Percentiles rank a stretch among this genome's conserved stretches.
These are phyloP conservation scores for Botrylloides violaceus DNA, from an alignment of 23 tunicate species.

Conservation along the genomic window DNA sequence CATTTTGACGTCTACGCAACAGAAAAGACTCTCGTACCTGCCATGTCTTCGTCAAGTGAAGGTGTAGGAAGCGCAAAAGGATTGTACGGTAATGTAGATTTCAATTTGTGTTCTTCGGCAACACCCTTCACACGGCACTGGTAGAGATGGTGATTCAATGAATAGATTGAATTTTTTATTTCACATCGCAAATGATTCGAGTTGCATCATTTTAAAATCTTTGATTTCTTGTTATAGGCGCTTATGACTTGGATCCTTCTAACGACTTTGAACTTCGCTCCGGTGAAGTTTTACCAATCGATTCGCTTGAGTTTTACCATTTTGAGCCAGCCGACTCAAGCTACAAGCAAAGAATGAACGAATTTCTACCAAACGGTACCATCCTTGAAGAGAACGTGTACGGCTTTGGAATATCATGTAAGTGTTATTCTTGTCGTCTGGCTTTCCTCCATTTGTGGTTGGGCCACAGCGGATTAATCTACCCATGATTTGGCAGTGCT, in stretches of 20 bases:
- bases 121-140: no score
- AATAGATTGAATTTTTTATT: no score
- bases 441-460: no score
- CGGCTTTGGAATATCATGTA: constrained; percentile 71
- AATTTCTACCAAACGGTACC: constrained; percentile 34
- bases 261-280: constrained; percentile 68
- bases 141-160: no score
- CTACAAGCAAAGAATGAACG: constrained; percentile 51
- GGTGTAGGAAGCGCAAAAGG: background rate
- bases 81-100: background rate
- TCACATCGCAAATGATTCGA: no score
- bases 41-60: background rate
- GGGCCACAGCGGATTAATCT: no score
- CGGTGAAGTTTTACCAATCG: constrained; percentile 33
- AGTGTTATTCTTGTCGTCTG: constrained; percentile 18
- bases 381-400: constrained; percentile 29
- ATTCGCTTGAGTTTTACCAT: constrained; percentile 24
- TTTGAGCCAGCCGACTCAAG: constrained; percentile 13
- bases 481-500: no score
- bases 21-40: background rate
- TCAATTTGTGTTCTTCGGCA: no score
- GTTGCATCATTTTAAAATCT: no score
- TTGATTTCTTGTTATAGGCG: background rate
- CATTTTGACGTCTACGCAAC: background rate
- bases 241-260: constrained; percentile 4